These are phyloP conservation scores for Drymonia ruficornis DNA, from an alignment of 2,888 invertebrate genomes.

Conservation along the genomic window DNA sequence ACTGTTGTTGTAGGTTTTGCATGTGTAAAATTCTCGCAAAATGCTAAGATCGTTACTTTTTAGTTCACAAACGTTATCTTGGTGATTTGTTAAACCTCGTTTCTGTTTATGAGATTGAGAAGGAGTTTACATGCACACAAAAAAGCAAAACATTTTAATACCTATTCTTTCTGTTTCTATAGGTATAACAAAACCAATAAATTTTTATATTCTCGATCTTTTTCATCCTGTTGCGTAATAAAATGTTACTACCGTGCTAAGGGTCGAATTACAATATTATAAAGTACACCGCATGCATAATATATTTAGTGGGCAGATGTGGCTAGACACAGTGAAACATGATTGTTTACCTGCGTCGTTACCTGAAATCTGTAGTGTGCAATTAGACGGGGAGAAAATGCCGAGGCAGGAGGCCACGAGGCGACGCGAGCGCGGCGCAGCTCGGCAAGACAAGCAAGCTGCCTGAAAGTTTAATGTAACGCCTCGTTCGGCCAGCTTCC, in stretches of 20 bases:
- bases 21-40: too few species aligned
- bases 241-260: slow-evolving; percentile 29
- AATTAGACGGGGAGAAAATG: slow-evolving; percentile 62
- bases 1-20: too few species aligned
- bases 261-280: slow-evolving; percentile 38
- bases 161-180: too few species aligned
- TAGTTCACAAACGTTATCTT: too few species aligned
- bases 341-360: slow-evolving; percentile 54
- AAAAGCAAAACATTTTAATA: too few species aligned
- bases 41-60: too few species aligned
- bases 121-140: too few species aligned
- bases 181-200: too few species aligned
- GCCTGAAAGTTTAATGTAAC: slow-evolving; percentile 73
- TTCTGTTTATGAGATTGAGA: too few species aligned
- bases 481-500: slow-evolving; percentile 54
- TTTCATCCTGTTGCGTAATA: slow-evolving; percentile 17
- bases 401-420: slow-evolving; percentile 44
- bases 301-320: slow-evolving; percentile 25
- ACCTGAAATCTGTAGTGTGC: slow-evolving; percentile 61
- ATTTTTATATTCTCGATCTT: not conserved
- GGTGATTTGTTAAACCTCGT: too few species aligned
- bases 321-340: slow-evolving; percentile 40
- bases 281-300: slow-evolving; percentile 35
- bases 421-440: too few species aligned
- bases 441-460: slow-evolving; percentile 49